These are phyloP conservation scores for Spizaetus ornatus DNA, from an alignment of 2,113 vertebrate genomes.

Conservation along the genomic window DNA sequence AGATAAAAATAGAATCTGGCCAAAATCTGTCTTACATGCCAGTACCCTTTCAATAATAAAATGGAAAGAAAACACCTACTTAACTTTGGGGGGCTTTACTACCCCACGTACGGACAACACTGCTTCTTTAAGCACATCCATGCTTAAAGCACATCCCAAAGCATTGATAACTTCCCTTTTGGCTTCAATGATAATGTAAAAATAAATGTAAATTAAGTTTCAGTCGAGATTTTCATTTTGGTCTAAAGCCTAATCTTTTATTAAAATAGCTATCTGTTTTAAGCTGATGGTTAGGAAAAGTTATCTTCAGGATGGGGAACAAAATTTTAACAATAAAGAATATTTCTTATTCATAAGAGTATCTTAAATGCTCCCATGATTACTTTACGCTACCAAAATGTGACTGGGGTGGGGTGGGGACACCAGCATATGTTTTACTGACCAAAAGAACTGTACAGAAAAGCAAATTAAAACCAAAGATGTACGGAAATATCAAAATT, in stretches of 20 bases:
- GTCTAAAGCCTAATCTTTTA: constrained; percentile 21
- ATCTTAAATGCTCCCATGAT: neutral
- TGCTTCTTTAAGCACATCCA: neutral
- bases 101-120: neutral
- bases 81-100: neutral
- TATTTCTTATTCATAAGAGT: neutral
- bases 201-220: neutral
- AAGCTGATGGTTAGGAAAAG: neutral
- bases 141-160: neutral
- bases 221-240: neutral
- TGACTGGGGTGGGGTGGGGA: neutral
- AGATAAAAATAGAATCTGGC: constrained; percentile 28
- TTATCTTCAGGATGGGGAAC: constrained; percentile 18
- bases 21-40: neutral
- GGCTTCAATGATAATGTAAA: neutral
- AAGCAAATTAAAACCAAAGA: constrained; percentile 10
- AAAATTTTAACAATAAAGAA: neutral
- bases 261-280: neutral
- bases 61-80: neutral
- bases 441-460: neutral
- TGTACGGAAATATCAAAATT: constrained; percentile 19
- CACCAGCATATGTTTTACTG: neutral
- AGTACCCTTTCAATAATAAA: neutral
- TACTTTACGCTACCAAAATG: neutral
- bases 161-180: neutral